Evolutionary conservation across 1,140 invertebrate genomes (phyloP).

Genomic region (Brachionus plicatilis): DNA sequence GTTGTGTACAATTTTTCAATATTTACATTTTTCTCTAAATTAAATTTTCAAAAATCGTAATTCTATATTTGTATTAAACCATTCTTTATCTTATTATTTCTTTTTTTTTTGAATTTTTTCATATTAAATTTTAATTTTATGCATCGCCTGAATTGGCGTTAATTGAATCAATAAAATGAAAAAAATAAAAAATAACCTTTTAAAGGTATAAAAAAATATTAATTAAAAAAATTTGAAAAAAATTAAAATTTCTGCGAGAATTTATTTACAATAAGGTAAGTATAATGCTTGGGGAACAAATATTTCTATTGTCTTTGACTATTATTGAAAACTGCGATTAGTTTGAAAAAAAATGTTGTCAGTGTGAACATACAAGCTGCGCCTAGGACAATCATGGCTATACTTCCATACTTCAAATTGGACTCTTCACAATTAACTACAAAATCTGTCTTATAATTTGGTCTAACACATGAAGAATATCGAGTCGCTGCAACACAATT

Average conservation of each 20-base stretch:
- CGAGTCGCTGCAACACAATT: background rate
- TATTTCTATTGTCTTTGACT: background rate
- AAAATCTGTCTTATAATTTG: background rate
- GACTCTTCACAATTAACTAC: background rate
- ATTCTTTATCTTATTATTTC: too few relatives aligned
- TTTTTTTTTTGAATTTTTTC: too few relatives aligned
- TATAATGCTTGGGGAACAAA: background rate
- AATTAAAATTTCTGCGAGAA: background rate
- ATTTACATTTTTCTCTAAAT: too few relatives aligned
- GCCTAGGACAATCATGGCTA: background rate
- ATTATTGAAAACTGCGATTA: conserved; percentile 20
- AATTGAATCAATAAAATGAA: too few relatives aligned
- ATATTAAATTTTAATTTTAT: too few relatives aligned
- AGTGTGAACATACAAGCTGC: background rate
- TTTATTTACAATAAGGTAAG: background rate
- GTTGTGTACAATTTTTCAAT: too few relatives aligned
- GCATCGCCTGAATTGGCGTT: too few relatives aligned
- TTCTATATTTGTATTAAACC: too few relatives aligned
- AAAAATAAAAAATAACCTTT: too few relatives aligned
- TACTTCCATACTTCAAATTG: conserved; percentile 8
- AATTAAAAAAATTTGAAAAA: too few relatives aligned
- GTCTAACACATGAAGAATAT: background rate
- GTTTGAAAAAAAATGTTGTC: conserved; percentile 20
- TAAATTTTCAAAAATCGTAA: too few relatives aligned
- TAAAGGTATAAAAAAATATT: too few relatives aligned